phyloP scores from a whole-genome alignment of 35 echinoderm and acorn worm species.

The Ophiothrix spiculata region DNA sequence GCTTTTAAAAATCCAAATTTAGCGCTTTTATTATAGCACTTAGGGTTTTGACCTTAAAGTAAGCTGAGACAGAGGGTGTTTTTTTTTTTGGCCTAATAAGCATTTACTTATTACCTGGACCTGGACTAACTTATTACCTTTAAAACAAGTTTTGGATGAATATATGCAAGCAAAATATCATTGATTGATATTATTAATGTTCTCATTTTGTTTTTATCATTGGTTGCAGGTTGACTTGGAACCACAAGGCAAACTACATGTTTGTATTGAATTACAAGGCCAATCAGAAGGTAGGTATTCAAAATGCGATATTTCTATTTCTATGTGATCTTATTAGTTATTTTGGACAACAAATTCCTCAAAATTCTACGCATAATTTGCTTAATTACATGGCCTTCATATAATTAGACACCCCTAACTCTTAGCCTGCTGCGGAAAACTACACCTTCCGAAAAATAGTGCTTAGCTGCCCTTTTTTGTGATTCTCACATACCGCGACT shows the following conservation, averaged over 20 bases:
- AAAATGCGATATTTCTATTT: neutral
- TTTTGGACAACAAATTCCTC: neutral
- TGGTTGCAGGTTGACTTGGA: constrained; percentile 89
- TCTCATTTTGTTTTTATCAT: constrained; percentile 22
- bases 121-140: neutral
- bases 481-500: too few species aligned
- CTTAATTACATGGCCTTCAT: neutral
- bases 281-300: constrained; percentile 84
- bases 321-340: neutral
- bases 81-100: too few species aligned
- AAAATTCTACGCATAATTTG: neutral
- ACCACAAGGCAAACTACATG: constrained; percentile 88
- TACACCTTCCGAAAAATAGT: too few species aligned
- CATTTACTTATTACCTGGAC: neutral
- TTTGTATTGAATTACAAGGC: constrained; percentile 88
- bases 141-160: neutral
- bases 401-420: neutral
- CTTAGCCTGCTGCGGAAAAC: too few species aligned
- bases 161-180: neutral
- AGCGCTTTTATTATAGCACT: too few species aligned
- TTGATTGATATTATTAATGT: neutral
- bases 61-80: too few species aligned
- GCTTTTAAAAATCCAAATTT: too few species aligned
- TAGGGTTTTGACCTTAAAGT: too few species aligned
- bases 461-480: too few species aligned